Evolutionary conservation across 2,797 vertebrate genomes (phyloP).

Genomic region (Micrastur ruficollis): DNA sequence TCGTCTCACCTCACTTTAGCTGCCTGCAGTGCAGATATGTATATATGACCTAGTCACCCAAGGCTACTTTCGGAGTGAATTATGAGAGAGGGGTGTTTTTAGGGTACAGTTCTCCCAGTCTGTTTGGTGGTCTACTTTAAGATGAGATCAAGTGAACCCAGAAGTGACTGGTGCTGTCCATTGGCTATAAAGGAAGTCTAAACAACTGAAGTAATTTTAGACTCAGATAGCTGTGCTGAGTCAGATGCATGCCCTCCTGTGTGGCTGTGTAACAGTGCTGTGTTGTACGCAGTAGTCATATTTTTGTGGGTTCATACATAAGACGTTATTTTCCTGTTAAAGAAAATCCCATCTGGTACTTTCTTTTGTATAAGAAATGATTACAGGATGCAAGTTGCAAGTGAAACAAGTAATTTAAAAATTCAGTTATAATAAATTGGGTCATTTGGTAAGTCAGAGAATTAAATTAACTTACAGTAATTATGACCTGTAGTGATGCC

Average conservation of each 20-base stretch:
- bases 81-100: background rate
- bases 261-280: background rate
- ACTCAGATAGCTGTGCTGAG: background rate
- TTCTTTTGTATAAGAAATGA: background rate
- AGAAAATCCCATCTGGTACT: background rate
- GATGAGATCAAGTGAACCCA: background rate
- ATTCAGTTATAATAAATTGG: background rate
- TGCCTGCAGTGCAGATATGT: background rate
- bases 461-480: background rate
- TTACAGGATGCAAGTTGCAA: background rate
- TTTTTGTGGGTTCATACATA: background rate
- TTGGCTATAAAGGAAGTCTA: background rate
- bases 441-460: background rate
- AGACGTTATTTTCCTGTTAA: background rate
- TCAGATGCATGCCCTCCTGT: background rate
- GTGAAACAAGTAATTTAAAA: background rate
- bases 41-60: background rate
- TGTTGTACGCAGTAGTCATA: background rate
- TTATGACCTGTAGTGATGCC: background rate
- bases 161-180: background rate
- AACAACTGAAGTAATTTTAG: background rate
- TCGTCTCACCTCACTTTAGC: background rate
- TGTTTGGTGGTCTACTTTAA: background rate
- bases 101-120: fast-evolving
- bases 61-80: background rate